Percentiles rank a stretch among this genome's conserved stretches.
phyloP scores from a whole-genome alignment of 2,888 invertebrate species.

The Teleogryllus oceanicus region DNA sequence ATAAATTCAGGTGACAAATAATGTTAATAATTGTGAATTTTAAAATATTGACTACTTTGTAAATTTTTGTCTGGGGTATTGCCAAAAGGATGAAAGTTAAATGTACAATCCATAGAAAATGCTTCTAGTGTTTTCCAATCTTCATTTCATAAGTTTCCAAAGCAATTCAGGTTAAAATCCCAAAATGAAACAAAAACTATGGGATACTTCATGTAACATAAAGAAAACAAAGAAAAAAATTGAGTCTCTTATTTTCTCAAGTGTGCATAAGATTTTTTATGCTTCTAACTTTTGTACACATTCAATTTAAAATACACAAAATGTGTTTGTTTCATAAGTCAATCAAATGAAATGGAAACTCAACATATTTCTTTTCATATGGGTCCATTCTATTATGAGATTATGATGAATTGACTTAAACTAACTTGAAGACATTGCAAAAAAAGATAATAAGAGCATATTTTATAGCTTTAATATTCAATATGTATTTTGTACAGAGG shows the following conservation, averaged over 20 bases:
- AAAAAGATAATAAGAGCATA: conserved; percentile 18
- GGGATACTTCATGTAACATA: conserved; percentile 3
- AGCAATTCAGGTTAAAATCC: background rate
- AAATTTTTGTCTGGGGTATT: background rate
- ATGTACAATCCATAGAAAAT: background rate
- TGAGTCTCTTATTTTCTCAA: conserved; percentile 6
- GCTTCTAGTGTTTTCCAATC: conserved; percentile 9
- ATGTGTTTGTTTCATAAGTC: conserved; percentile 18
- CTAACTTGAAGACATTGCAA: background rate
- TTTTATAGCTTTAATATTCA: conserved; percentile 18
- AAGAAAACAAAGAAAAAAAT: background rate
- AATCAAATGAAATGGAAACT: background rate
- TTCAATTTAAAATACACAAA: conserved; percentile 4
- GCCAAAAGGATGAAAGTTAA: background rate
- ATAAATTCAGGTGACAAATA: no score
- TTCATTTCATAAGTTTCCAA: background rate
- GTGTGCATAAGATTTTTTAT: background rate
- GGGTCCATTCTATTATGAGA: conserved; percentile 7
- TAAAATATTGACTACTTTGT: no score
- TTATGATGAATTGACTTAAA: conserved; percentile 11
- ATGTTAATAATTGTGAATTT: no score
- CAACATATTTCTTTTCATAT: background rate
- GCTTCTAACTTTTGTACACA: conserved; percentile 18
- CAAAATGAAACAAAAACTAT: background rate
- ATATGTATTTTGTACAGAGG: conserved; percentile 9